Percentiles rank a stretch among this genome's conserved stretches.
Conservation (phyloP, 2,113 vertebrate genomes). For the Formicarius rufipectus region DNA sequence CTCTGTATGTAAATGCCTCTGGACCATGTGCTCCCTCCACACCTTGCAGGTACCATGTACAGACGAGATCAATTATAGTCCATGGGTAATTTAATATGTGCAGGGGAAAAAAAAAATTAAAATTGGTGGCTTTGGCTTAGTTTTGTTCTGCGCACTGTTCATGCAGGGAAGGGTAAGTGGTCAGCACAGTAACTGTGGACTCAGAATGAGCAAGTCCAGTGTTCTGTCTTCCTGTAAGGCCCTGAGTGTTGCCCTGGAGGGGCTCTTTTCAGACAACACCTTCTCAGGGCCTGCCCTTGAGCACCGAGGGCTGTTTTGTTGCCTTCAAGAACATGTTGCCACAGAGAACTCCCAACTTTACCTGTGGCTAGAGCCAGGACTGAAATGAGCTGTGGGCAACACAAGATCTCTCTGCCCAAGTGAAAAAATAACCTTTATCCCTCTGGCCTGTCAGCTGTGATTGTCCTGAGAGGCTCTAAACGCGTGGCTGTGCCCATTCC, state of each 20-base stretch:
- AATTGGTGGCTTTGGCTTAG: neutral
- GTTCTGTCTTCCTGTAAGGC: neutral
- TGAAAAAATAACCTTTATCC: neutral
- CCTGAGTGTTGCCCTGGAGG: neutral
- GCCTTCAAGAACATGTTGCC: too few relatives aligned
- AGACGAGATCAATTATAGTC: neutral
- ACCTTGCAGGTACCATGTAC: neutral
- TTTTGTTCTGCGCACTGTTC: neutral
- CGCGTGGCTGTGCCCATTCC: too few relatives aligned
- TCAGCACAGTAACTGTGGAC: neutral
- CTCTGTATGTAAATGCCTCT: neutral
- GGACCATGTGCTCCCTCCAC: neutral
- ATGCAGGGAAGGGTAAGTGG: neutral
- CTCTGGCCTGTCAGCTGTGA: neutral
- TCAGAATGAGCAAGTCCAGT: neutral
- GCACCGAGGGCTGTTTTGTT: too few relatives aligned
- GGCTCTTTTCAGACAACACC: neutral
- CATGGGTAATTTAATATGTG: neutral
- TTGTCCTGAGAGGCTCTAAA: neutral
- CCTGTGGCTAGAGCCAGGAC: neutral
- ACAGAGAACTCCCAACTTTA: neutral
- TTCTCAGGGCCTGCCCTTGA: neutral
- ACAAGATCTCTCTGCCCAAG: neutral
- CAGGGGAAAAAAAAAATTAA: neutral
- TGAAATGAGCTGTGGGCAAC: neutral